A percentile compares a stretch with the other conserved stretches of the same genome.
Evolutionary conservation across 23 tunicate species (phyloP).

Genomic region (Styela clava): DNA sequence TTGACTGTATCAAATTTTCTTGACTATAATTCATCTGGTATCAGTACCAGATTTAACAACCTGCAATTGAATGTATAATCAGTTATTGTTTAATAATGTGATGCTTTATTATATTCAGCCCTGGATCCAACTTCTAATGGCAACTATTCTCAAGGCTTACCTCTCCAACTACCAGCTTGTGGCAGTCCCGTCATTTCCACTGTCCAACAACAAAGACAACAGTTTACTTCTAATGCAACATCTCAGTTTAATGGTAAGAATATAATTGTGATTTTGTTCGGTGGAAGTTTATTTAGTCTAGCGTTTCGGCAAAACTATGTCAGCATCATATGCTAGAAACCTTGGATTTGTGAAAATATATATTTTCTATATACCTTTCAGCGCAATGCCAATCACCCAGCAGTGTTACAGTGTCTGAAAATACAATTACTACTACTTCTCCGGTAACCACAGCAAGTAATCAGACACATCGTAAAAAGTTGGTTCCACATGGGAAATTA

Average conservation of each 20-base stretch:
- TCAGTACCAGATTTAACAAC: too few relatives aligned
- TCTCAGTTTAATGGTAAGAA: neutral
- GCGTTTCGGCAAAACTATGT: too few relatives aligned
- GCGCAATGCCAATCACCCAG: neutral
- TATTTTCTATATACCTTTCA: neutral
- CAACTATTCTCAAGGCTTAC: too few relatives aligned
- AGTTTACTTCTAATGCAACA: neutral
- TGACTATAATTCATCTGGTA: too few relatives aligned
- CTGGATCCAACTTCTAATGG: too few relatives aligned
- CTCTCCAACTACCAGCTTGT: neutral
- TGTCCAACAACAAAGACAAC: neutral
- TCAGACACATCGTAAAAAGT: constrained; percentile 62
- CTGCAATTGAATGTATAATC: too few relatives aligned
- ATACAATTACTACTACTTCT: constrained; percentile 8
- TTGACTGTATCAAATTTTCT: too few relatives aligned
- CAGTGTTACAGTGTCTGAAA: neutral
- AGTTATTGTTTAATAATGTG: too few relatives aligned
- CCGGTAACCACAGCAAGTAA: constrained; percentile 39
- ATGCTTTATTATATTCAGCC: too few relatives aligned
- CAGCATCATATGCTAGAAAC: too few relatives aligned
- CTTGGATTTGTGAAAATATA: too few relatives aligned
- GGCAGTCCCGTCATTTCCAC: neutral
- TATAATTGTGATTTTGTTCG: neutral
- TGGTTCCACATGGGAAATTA: constrained; percentile 82
- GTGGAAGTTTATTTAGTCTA: neutral